Base-by-base conservation (phyloP, 2,888 invertebrate species). In the Cataglyphis rosenhaueri region DNA sequence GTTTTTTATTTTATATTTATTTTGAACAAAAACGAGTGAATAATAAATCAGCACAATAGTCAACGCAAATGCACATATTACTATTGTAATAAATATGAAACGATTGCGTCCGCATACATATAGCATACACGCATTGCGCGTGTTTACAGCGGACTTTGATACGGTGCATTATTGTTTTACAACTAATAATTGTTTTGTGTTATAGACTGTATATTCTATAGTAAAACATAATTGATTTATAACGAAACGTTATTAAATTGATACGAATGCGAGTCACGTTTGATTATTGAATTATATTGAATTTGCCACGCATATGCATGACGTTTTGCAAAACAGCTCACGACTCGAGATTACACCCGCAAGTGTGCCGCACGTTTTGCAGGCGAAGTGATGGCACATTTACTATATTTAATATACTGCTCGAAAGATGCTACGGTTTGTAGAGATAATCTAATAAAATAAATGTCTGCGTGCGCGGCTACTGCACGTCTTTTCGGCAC, bases 381-480 rank as follows among this genome's bases (percentile, higher is more conserved):
- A 32, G 57, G 59, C 41, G 32, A 38, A 70, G 8, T n/a, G 21
- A 21, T 21, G 12, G 29, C 68, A 21, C 21, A 21, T 35, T 66
- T 68, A 48, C 1, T 52, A 25, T 59, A 78, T 78, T 57, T 44
- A 32, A 70, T 70, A 70, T 44, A 78, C 12, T 38, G 52, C 6
- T 29, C n/a, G 70, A 10, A 68, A 70, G n/a, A 21, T 70, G 44
- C 32, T 57, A 29, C 15, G 32, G 21, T 41, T 78, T 68, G 68
- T 44, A 32, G 12, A 70, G 70, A 9, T 78, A 78, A 78, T 78
- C 18, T 70, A 59, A 78, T 59, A 78, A 68, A 41, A 76, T 41
- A 76, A 38, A 68, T 35, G 41, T 21, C 32, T 2, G 44, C 9
- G 59, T 1, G 15, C 15, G 15, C 15, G 15, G 5, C 18, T 32